Evolutionary conservation across 2,797 vertebrate species (phyloP).

Genomic region (Glyptemys insculpta): DNA sequence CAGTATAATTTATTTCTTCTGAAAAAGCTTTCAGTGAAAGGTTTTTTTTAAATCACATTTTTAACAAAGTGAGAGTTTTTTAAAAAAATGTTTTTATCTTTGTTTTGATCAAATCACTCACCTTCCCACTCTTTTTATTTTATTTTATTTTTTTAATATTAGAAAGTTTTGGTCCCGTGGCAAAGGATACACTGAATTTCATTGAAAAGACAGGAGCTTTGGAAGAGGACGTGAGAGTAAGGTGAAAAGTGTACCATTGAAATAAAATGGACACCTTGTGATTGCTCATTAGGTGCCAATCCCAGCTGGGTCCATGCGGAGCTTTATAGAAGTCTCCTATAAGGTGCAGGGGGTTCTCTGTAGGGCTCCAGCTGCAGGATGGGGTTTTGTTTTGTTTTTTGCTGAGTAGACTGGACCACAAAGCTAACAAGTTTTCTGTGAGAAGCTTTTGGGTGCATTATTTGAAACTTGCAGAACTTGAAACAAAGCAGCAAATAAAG

Average conservation of each 20-base stretch:
- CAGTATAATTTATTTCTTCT: slow-evolving; percentile 82
- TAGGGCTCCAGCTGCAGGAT: neutral
- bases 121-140: neutral
- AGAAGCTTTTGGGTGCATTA: slow-evolving; percentile 46
- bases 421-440: neutral
- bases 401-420: slow-evolving; percentile 18
- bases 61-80: slow-evolving; percentile 11
- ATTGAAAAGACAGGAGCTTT: slow-evolving; percentile 4
- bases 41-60: slow-evolving; percentile 66
- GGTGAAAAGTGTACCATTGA: neutral
- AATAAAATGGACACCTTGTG: neutral
- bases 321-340: neutral
- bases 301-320: slow-evolving; percentile 6
- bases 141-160: neutral
- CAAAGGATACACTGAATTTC: neutral
- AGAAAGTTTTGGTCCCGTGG: neutral
- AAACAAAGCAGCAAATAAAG: slow-evolving; percentile 64
- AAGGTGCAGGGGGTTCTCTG: neutral
- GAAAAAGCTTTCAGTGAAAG: slow-evolving; percentile 75
- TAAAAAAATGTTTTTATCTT: slow-evolving; percentile 56
- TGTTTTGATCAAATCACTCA: slow-evolving; percentile 60
- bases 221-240: neutral
- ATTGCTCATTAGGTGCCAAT: slow-evolving; percentile 15
- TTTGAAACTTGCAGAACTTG: slow-evolving; percentile 65
- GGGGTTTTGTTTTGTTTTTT: neutral